Evolutionary conservation across 2,888 invertebrate species (phyloP), one percentile per base, ranked within the genome.

Genomic region (Pseudoips prasinana): DNA sequence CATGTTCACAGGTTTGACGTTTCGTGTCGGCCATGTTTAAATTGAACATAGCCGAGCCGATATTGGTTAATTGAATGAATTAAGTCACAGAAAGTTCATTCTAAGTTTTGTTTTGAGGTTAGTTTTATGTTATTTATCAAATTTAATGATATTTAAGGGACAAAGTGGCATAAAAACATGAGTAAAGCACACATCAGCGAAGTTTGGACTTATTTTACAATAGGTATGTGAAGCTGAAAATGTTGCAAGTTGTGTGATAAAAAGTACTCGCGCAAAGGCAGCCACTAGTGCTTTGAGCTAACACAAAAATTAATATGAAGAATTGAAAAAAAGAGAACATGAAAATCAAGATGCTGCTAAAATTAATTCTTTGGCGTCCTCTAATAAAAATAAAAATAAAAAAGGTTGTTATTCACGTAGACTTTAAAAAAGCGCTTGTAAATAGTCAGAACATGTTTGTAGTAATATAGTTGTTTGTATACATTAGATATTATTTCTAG

Each of bases 161-260:
- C 26, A 30, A 27, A 25, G 30, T 30, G 30, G 34, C 29, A 29
- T 14, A 29, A 28, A 34, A 34, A 36, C 9, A 33, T 39, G 23
- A 39, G 29, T 39, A 39, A 39, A 29, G 11, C 29, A 33, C 10
- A 29, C 25, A 8, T 26, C 20, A 39, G 33, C 17, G 30, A 39
- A 34, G 24, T 39, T 24, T 40, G 29, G 35, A 29, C 32, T 40
- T 35, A 40, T 35, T 40, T 32, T 18, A 35, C 32, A 35, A 25
- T 25, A 25, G 35, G 22, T 29, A 25, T 40, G 22, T 29, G 35
- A 35, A 22, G 32, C 35, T 40, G 35, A 35, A 35, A 27, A 29
- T 25, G 39, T 30, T 29, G 33, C 10, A 29, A 22, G 29, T 9
- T 29, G 22, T 29, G 10, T 29, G 1, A 22, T 22, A 22, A 20